phyloP scores from a whole-genome alignment of 2,113 vertebrate genomes.

The Tetraodon nigroviridis region DNA sequence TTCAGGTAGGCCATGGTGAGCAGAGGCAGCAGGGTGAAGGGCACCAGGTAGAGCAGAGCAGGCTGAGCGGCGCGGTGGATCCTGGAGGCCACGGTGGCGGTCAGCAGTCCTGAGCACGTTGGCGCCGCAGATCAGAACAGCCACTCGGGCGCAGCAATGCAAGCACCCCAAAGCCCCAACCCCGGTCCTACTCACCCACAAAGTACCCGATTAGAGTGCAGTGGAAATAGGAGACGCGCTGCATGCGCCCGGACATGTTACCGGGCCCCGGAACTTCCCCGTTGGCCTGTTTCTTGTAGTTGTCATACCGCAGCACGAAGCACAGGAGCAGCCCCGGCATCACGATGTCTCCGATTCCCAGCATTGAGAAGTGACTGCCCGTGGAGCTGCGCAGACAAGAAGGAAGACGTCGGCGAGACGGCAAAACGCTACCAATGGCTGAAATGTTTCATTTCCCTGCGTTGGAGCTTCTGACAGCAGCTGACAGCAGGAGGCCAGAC shows the following conservation, averaged over 20 bases:
- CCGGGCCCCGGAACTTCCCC: slow-evolving; percentile 82
- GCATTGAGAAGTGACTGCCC: slow-evolving; percentile 98
- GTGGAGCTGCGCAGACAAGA: slow-evolving; percentile 78
- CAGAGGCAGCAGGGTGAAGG: slow-evolving; percentile 97
- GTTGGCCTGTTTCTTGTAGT: slow-evolving; percentile 96
- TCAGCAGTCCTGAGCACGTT: slow-evolving; percentile 85
- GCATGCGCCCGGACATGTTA: slow-evolving; percentile 94
- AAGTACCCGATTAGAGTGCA: slow-evolving; percentile 99
- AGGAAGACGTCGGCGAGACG: not conserved
- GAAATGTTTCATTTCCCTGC: no score
- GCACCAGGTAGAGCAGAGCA: slow-evolving; percentile 96
- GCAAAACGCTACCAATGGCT: no score
- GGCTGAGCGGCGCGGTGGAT: slow-evolving; percentile 98
- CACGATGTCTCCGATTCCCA: slow-evolving; percentile 98
- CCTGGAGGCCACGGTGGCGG: slow-evolving; percentile 95
- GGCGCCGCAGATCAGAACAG: not conserved
- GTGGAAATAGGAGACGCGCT: slow-evolving; percentile 98
- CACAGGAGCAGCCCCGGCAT: slow-evolving; percentile 98
- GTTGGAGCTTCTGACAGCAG: no score
- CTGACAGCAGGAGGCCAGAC: no score
- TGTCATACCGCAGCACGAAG: slow-evolving; percentile 96
- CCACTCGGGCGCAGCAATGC: not conserved
- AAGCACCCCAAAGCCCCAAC: not conserved
- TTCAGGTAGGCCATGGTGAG: slow-evolving; percentile 99
- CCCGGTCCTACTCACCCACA: slow-evolving; percentile 81